Percentiles rank a stretch among this genome's conserved stretches.
These are phyloP conservation scores for Thera britannica DNA, from an alignment of 2,888 invertebrate genomes.

Conservation along the genomic window DNA sequence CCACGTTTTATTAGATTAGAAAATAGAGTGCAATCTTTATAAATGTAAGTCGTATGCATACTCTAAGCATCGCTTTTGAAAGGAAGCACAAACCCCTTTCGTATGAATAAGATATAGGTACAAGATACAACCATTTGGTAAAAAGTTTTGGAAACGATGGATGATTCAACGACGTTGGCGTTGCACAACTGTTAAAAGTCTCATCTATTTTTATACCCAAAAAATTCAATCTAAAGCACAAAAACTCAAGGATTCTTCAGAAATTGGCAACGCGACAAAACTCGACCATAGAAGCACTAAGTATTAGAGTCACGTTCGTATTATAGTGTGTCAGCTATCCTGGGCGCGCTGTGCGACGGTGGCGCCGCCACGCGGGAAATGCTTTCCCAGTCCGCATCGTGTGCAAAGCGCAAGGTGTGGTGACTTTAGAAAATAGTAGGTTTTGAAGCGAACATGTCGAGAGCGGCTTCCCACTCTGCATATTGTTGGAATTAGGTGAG, in stretches of 20 bases:
- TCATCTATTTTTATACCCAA: conserved; percentile 6
- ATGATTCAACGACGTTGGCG: not conserved
- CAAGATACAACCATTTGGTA: too few relatives aligned
- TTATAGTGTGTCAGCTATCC: conserved; percentile 16
- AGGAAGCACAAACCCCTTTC: too few relatives aligned
- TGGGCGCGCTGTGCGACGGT: conserved; percentile 15
- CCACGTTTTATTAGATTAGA: too few relatives aligned
- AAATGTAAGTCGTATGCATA: too few relatives aligned
- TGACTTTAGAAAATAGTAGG: conserved; percentile 20
- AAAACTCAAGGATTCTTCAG: conserved; percentile 10
- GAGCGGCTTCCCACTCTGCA: conserved; percentile 10
- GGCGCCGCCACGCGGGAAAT: conserved; percentile 37
- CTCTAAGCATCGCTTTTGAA: too few relatives aligned
- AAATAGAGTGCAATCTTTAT: too few relatives aligned
- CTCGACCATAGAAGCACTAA: not conserved
- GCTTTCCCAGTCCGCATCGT: conserved; percentile 35
- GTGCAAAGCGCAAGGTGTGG: conserved; percentile 28
- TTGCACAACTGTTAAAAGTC: not conserved
- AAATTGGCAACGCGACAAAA: conserved; percentile 14
- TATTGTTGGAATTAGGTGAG: conserved; percentile 13
- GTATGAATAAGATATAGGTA: too few relatives aligned
- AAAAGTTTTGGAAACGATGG: not conserved
- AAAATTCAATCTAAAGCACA: conserved; percentile 7
- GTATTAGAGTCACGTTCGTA: conserved; percentile 9
- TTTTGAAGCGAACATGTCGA: conserved; percentile 19